Evolutionary conservation across 1,140 invertebrate genomes (phyloP), one percentile per base, ranked within the genome.

Genomic region (Drosophila sucinea): DNA sequence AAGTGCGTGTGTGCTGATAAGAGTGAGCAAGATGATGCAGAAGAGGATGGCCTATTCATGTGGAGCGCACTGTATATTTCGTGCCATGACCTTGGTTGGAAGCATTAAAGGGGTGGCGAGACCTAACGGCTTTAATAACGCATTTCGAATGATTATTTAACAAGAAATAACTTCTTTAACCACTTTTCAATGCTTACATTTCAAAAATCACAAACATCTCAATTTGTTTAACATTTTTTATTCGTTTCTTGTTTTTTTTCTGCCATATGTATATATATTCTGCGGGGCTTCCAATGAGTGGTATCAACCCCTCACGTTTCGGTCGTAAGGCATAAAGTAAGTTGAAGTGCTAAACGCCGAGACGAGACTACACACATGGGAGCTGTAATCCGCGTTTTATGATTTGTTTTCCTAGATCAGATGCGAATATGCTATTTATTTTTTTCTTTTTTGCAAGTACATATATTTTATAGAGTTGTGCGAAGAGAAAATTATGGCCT

Each of bases 341-440:
- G 63, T 63, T 61, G 54, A 67, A 71, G 74, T 65, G 79, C 68
- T 87, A 86, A 86, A 79, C 60, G 83, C 44, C 83, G 17, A 68
- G 72, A 5, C 23, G 44, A 71, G 82, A 86, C 87, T 87, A 86
- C 82, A 82, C 82, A 86, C 82, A 87, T 86, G 82, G 82, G 82
- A 86, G 82, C 79, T 86, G 83, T 86, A 86, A 86, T 79, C 82
- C 82, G 82, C 82, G 82, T 82, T 86, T 86, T 87, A 86, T 87
- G 82, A 82, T 84, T 76, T 83, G 73, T 67, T 72, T 76, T 76
- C 70, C 64, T 70, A 66, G 77, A 79, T 79, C 73, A 77, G 76
- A 40, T 55, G 23, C 17, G 30, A 54, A 32, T 55, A 33, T 70
- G 44, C 67, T 38, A 38, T 38, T 8, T 38, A 4, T 57, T 29